Conservation (phyloP, 2,797 vertebrate species). For the Dermochelys coriacea region DNA sequence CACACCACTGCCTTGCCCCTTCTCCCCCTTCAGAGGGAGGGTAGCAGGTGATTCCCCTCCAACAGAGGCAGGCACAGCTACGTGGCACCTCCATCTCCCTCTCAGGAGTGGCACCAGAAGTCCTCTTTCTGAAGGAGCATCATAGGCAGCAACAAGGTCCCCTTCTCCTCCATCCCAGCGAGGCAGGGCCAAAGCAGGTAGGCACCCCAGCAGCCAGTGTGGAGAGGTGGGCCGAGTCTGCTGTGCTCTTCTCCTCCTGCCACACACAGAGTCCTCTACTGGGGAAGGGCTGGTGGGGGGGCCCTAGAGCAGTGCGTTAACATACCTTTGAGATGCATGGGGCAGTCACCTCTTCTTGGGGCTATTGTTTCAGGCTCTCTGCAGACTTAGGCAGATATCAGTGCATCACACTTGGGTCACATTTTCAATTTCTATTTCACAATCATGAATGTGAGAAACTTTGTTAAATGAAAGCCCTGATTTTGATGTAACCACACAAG, state of each 20-base stretch:
- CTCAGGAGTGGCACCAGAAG: not conserved
- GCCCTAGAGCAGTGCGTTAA: not conserved
- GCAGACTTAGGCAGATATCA: not conserved
- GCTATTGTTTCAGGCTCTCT: not conserved
- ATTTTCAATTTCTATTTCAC: not conserved
- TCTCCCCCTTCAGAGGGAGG: not conserved
- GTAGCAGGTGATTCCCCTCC: not conserved
- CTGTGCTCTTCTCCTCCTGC: not conserved
- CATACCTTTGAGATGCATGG: not conserved
- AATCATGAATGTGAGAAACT: not conserved
- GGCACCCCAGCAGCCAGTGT: not conserved
- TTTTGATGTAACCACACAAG: constrained; percentile 45
- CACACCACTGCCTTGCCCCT: not conserved
- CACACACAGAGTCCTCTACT: not conserved
- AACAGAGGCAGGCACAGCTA: not conserved
- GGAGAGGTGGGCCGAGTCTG: not conserved
- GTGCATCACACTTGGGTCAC: not conserved
- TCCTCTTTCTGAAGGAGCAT: not conserved
- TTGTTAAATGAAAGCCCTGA: constrained; percentile 42
- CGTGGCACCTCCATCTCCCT: not conserved
- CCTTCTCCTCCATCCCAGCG: not conserved
- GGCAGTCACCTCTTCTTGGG: not conserved
- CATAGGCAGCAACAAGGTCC: not conserved
- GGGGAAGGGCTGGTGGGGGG: not conserved
- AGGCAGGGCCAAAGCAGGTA: not conserved